Evolutionary conservation across 2,888 invertebrate genomes (phyloP).

Genomic region (Phaonia tiefii): DNA sequence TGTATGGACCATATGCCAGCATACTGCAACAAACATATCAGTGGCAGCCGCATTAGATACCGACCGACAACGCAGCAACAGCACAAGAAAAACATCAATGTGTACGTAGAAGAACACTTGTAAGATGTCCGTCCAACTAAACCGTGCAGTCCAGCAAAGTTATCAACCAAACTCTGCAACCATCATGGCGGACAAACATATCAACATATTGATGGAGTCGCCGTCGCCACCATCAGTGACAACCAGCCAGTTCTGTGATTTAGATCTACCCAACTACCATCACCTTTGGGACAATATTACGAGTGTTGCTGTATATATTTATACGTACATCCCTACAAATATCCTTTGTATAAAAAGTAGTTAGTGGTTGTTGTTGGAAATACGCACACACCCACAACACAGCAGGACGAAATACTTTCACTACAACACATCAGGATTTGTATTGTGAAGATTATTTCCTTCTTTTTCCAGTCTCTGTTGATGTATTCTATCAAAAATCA

Average conservation of each 20-base stretch:
- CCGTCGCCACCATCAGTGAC: background rate
- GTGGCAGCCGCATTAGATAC: constrained; percentile 24
- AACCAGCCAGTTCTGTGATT: background rate
- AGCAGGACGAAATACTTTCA: background rate
- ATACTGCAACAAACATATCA: constrained; percentile 46
- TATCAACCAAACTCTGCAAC: constrained; percentile 37
- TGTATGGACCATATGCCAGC: constrained; percentile 64
- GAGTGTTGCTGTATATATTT: background rate
- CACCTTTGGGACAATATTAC: background rate
- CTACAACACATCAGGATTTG: background rate
- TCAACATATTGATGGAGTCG: background rate
- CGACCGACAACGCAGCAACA: constrained; percentile 32
- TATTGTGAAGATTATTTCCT: background rate
- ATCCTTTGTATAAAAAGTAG: constrained; percentile 24
- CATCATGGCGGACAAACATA: constrained; percentile 40
- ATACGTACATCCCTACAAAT: no score
- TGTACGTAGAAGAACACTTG: constrained; percentile 8
- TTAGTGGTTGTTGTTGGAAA: constrained; percentile 52
- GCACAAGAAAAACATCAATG: constrained; percentile 30
- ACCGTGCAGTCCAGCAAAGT: constrained; percentile 37
- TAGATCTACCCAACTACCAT: background rate
- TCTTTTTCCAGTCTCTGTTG: background rate
- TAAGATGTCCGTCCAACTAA: background rate
- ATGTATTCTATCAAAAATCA: constrained; percentile 25
- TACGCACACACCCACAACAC: background rate